These are phyloP conservation scores for Osmoderma eremita DNA, from an alignment of 2,888 invertebrate genomes.

Conservation along the genomic window DNA sequence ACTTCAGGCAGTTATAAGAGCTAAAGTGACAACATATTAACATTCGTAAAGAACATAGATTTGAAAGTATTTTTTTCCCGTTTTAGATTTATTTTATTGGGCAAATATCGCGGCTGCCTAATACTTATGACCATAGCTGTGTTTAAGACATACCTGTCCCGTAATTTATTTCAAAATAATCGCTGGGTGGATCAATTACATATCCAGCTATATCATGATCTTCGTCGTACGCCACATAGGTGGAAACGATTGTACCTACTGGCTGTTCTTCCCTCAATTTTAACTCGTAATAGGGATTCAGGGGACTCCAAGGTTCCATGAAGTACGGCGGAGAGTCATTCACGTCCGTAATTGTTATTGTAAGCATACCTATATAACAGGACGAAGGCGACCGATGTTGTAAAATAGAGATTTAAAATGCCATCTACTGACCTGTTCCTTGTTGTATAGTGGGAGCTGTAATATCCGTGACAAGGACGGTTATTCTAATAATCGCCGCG, in stretches of 20 bases:
- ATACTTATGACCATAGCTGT: not conserved
- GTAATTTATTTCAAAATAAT: constrained; percentile 84
- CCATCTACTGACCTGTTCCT: constrained; percentile 70
- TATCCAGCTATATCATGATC: constrained; percentile 86
- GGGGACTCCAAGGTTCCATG: constrained; percentile 75
- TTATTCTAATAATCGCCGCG: constrained; percentile 80
- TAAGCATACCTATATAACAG: constrained; percentile 73
- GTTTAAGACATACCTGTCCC: constrained; percentile 78
- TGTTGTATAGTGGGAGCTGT: constrained; percentile 82
- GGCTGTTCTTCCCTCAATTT: constrained; percentile 86
- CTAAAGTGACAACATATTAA: too few species aligned
- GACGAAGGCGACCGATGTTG: too few species aligned
- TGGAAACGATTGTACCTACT: constrained; percentile 78
- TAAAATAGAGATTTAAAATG: not conserved
- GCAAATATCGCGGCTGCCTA: not conserved
- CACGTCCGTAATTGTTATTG: constrained; percentile 76
- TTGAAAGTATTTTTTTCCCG: too few species aligned
- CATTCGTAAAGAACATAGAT: too few species aligned
- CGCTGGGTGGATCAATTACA: constrained; percentile 74
- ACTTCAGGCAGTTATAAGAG: too few species aligned
- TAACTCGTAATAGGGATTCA: constrained; percentile 71
- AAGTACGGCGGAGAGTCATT: constrained; percentile 79
- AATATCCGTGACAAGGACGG: constrained; percentile 82
- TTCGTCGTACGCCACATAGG: constrained; percentile 80
- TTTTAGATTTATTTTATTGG: too few species aligned